Conservation (phyloP, 2,113 vertebrate genomes). For the Erinaceus europaeus region DNA sequence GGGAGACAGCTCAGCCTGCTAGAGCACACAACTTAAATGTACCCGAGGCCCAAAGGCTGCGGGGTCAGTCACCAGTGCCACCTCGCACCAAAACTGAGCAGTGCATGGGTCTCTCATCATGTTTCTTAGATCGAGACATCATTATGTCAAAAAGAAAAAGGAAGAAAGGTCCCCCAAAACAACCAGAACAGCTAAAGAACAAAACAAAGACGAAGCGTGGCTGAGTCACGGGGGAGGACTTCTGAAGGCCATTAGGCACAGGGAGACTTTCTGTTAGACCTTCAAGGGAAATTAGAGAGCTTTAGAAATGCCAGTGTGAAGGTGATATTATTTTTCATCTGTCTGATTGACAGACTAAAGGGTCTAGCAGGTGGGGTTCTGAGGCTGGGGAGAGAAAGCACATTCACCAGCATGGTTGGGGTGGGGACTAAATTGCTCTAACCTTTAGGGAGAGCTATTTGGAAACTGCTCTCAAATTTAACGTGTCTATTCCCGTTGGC, state of each 20-base stretch:
- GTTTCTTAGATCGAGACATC: no score
- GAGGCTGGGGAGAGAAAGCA: neutral
- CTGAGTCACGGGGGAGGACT: neutral
- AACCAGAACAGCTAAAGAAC: neutral
- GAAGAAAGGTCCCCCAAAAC: neutral
- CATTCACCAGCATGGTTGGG: neutral
- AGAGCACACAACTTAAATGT: no score
- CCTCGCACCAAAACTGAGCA: no score
- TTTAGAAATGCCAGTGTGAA: neutral
- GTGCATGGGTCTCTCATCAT: no score
- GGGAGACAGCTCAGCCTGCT: no score
- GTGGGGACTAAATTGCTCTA: neutral
- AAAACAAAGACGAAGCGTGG: neutral
- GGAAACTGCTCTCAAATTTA: neutral
- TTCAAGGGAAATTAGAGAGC: conserved; percentile 5
- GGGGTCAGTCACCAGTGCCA: no score
- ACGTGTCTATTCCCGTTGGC: neutral
- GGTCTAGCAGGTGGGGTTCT: neutral
- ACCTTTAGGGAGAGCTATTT: conserved; percentile 30
- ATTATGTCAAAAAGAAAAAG: neutral
- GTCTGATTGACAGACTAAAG: neutral
- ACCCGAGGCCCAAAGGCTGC: no score
- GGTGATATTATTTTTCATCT: neutral
- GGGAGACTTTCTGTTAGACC: neutral
- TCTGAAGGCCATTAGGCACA: neutral